Conservation (phyloP, 2,113 vertebrate species). For the Equus quagga region DNA sequence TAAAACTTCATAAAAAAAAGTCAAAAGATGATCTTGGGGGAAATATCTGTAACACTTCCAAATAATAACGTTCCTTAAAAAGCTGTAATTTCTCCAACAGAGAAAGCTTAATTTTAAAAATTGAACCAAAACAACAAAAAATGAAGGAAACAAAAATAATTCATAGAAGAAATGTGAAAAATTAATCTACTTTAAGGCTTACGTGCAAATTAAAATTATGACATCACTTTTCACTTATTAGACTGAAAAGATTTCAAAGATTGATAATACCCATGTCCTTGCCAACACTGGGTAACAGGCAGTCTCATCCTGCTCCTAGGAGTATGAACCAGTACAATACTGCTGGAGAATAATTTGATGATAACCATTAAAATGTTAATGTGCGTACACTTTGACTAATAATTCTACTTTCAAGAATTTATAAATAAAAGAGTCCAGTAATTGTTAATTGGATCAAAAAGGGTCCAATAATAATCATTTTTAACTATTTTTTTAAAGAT, state of each 20-base stretch:
- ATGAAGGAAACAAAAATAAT: slow-evolving; percentile 6
- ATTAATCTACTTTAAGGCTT: background rate
- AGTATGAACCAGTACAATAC: background rate
- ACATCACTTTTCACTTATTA: background rate
- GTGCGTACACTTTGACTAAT: background rate
- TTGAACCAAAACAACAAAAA: background rate
- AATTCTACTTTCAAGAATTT: background rate
- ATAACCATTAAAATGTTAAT: background rate
- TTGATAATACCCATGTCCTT: background rate
- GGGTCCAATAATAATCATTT: background rate
- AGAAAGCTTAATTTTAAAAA: background rate
- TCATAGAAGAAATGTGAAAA: background rate
- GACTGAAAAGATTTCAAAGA: background rate
- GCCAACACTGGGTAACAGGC: background rate
- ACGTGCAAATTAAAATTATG: background rate
- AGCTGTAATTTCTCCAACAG: background rate
- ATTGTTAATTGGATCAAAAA: background rate
- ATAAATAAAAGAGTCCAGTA: background rate
- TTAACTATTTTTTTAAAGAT: background rate
- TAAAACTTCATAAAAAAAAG: background rate
- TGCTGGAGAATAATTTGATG: background rate
- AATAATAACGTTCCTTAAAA: background rate
- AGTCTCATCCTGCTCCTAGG: background rate
- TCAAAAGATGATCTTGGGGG: background rate
- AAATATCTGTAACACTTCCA: background rate